Evolutionary conservation across 2,113 vertebrate genomes (phyloP).

Genomic region (Scophthalmus maximus): DNA sequence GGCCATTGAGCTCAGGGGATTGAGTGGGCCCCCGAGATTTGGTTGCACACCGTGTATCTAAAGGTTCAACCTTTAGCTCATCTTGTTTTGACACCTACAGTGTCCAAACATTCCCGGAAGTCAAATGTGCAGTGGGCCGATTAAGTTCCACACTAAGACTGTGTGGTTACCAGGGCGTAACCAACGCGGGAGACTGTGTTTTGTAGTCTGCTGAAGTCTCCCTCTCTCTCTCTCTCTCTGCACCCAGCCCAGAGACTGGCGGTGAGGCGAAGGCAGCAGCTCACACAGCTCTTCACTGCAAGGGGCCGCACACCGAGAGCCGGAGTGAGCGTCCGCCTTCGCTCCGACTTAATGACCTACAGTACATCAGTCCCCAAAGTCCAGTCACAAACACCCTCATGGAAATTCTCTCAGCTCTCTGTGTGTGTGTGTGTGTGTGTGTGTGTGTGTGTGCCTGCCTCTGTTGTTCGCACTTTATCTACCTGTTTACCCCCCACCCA

Average conservation of each 20-base stretch:
- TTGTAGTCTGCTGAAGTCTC: constrained; percentile 63
- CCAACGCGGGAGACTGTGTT: constrained; percentile 53
- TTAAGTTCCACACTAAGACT: constrained; percentile 68
- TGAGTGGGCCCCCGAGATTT: constrained; percentile 51
- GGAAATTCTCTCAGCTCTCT: constrained; percentile 33
- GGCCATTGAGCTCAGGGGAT: constrained; percentile 50
- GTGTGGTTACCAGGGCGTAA: constrained; percentile 70
- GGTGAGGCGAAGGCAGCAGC: constrained; percentile 51
- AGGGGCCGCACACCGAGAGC: constrained; percentile 48
- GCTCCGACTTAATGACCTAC: constrained; percentile 41
- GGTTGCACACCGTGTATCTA: constrained; percentile 31
- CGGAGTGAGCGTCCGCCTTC: constrained; percentile 28
- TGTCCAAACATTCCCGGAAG: constrained; percentile 69
- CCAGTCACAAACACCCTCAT: constrained; percentile 36
- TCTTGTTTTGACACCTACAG: constrained; percentile 64
- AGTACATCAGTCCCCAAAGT: constrained; percentile 64
- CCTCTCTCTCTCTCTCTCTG: constrained; percentile 26
- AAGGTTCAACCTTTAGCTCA: constrained; percentile 56
- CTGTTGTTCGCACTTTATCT: constrained; percentile 48
- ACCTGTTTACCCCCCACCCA: constrained; percentile 47
- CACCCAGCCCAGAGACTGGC: constrained; percentile 33
- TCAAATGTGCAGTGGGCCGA: constrained; percentile 70
- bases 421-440: constrained; percentile 15
- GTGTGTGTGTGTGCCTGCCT: constrained; percentile 14
- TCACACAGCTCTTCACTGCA: constrained; percentile 65